Percentiles rank a stretch among this genome's conserved stretches.
phyloP scores from a whole-genome alignment of 2,888 invertebrate genomes.

The Leptopilina syphax region DNA sequence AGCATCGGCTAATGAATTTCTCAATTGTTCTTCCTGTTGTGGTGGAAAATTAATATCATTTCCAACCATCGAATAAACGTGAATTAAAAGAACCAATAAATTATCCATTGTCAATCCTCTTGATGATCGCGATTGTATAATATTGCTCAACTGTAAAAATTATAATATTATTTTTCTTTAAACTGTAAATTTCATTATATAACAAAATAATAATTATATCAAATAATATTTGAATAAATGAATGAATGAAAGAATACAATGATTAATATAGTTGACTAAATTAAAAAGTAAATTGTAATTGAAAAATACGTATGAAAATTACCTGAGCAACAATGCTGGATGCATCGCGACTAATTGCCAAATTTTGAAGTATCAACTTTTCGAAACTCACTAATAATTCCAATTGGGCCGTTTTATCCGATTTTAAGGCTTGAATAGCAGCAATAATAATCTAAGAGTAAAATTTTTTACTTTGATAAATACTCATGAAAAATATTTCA shows the following conservation, averaged over 20 bases:
- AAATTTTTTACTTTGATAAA: neutral
- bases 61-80: constrained; percentile 82
- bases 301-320: constrained; percentile 60
- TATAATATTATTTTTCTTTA: constrained; percentile 54
- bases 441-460: constrained; percentile 75
- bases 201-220: too few species aligned
- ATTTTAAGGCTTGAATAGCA: constrained; percentile 81
- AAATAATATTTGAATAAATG: too few species aligned
- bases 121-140: constrained; percentile 79
- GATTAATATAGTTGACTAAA: too few species aligned
- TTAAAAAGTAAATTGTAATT: constrained; percentile 77
- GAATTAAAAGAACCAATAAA: constrained; percentile 80
- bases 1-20: constrained; percentile 78
- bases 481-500: neutral
- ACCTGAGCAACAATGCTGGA: constrained; percentile 78
- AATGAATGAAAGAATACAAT: too few species aligned
- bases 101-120: constrained; percentile 79
- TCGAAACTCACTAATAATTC: constrained; percentile 82
- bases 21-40: constrained; percentile 78
- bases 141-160: constrained; percentile 78
- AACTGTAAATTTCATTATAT: too few species aligned
- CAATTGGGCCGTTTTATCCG: constrained; percentile 78
- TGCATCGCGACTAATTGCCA: constrained; percentile 75
- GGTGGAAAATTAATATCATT: constrained; percentile 79
- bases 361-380: constrained; percentile 79